These are phyloP conservation scores for Galago senegalensis DNA, from an alignment of 2,797 vertebrate genomes.

Conservation along the genomic window DNA sequence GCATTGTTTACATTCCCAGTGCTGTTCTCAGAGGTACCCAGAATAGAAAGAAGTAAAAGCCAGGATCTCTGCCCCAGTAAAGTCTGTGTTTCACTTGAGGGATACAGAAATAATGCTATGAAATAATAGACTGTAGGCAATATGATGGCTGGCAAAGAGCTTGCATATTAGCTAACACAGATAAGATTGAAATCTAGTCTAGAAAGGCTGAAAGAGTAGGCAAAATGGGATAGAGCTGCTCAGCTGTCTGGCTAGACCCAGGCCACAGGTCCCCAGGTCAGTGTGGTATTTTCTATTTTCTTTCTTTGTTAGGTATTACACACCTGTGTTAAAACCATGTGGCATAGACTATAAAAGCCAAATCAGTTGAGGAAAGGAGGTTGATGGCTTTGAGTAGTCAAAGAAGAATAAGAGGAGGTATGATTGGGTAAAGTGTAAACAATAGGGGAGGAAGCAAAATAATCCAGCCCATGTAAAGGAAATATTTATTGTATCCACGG, in stretches of 20 bases:
- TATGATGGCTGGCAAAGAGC: background rate
- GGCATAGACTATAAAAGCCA: background rate
- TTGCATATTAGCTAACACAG: background rate
- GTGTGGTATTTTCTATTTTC: background rate
- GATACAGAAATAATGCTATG: background rate
- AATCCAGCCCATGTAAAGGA: background rate
- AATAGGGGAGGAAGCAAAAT: background rate
- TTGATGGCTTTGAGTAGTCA: background rate
- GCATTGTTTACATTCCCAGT: background rate
- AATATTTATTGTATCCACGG: background rate
- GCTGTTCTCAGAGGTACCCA: background rate
- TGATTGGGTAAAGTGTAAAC: background rate
- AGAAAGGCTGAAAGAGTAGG: background rate
- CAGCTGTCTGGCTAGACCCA: background rate
- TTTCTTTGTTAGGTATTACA: background rate
- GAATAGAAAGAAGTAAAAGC: background rate
- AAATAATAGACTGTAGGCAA: background rate
- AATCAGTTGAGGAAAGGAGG: background rate
- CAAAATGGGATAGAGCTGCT: background rate
- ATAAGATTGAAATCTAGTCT: background rate
- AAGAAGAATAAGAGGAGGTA: background rate
- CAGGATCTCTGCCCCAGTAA: background rate
- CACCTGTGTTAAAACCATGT: background rate
- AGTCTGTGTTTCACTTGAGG: background rate
- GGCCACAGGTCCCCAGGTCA: background rate